Conservation (phyloP, 2,797 vertebrate species). For the Poecilia picta region DNA sequence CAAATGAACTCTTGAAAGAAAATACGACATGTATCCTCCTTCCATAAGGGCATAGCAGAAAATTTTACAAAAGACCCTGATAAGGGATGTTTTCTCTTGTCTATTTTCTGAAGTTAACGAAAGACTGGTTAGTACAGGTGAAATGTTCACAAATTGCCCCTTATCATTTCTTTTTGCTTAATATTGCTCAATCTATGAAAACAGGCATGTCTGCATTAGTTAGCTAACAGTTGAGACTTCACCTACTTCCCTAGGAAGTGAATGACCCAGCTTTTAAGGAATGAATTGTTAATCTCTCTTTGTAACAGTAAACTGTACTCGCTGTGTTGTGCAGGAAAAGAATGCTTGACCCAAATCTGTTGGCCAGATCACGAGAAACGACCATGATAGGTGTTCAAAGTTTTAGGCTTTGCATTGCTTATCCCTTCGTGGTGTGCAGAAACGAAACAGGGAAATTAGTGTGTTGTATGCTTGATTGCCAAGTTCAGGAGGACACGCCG, state of each 20-base stretch:
- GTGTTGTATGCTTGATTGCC: constrained; percentile 64
- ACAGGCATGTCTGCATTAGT: background rate
- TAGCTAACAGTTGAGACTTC: background rate
- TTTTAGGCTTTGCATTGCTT: constrained; percentile 43
- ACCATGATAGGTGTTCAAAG: constrained; percentile 30
- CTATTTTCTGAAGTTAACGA: background rate
- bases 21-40: too few species aligned
- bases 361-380: constrained; percentile 35
- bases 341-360: constrained; percentile 36
- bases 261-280: background rate
- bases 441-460: constrained; percentile 61
- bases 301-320: constrained; percentile 13
- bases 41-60: background rate
- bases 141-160: background rate
- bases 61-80: background rate
- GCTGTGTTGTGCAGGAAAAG: constrained; percentile 4
- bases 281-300: constrained; percentile 8
- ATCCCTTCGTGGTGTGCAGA: constrained; percentile 22
- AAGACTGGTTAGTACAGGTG: background rate
- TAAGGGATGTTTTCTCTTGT: background rate
- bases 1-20: background rate
- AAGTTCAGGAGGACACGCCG: constrained; percentile 71
- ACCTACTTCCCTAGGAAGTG: background rate
- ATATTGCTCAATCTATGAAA: background rate
- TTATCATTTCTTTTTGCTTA: background rate